A percentile compares a stretch with the other conserved stretches of the same genome.
phyloP scores from a whole-genome alignment of 2,888 invertebrate genomes.

The Brachyopa scutellaris region DNA sequence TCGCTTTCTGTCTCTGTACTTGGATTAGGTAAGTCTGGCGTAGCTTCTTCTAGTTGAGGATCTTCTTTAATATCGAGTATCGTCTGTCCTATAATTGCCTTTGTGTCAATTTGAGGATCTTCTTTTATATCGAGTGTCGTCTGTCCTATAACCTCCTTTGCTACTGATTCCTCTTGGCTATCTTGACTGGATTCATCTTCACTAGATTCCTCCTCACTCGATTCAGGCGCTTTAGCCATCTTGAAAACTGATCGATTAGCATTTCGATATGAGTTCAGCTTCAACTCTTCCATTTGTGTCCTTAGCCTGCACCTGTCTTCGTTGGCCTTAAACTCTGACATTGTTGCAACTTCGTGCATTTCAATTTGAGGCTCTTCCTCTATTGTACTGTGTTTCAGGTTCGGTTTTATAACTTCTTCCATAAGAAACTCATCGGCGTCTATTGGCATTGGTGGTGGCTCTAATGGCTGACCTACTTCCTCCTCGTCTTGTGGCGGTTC shows the following conservation, averaged over 20 bases:
- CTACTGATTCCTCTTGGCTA: background rate
- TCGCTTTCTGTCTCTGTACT: background rate
- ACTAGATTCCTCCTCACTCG: constrained; percentile 29
- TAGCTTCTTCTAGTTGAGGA: too few relatives aligned
- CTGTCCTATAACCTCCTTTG: too few relatives aligned
- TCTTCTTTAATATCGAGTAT: too few relatives aligned
- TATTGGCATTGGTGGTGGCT: constrained; percentile 59
- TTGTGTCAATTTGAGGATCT: too few relatives aligned
- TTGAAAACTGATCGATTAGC: constrained; percentile 75
- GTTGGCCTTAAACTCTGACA: constrained; percentile 77
- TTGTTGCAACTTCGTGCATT: constrained; percentile 76
- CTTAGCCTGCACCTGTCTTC: constrained; percentile 74
- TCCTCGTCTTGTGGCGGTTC: constrained; percentile 72
- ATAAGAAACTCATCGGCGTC: constrained; percentile 25
- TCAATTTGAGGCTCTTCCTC: constrained; percentile 76
- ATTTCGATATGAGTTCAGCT: constrained; percentile 73
- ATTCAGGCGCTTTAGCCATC: constrained; percentile 74
- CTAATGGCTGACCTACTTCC: constrained; percentile 33
- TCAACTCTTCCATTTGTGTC: constrained; percentile 74
- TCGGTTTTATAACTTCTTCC: constrained; percentile 79
- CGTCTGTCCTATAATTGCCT: too few relatives aligned
- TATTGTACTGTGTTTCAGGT: constrained; percentile 76
- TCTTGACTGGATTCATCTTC: constrained; percentile 13
- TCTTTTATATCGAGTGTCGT: too few relatives aligned
- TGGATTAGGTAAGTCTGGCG: background rate